Evolutionary conservation across 2,888 invertebrate genomes (phyloP).

Genomic region (Chaetoderma sp.): DNA sequence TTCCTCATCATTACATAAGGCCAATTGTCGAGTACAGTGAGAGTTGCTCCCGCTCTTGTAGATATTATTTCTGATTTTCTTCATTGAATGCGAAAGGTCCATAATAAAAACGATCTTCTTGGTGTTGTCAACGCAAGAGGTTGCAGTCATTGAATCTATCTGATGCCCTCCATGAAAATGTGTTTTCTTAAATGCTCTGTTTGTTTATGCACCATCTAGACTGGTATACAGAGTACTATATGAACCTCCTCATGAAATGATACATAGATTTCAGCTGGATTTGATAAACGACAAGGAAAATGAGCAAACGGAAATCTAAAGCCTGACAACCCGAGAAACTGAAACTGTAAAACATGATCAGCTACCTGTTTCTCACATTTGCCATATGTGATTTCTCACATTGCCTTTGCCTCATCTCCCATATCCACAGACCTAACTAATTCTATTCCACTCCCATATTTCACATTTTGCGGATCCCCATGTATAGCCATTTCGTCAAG

Average conservation of each 20-base stretch:
- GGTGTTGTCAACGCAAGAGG: not conserved
- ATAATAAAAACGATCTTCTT: slow-evolving; percentile 24
- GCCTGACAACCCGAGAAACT: slow-evolving; percentile 32
- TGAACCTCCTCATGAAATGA: slow-evolving; percentile 30
- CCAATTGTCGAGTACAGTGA: slow-evolving; percentile 5
- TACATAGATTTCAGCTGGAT: slow-evolving; percentile 28
- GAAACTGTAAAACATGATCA: too few relatives aligned
- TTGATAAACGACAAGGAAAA: slow-evolving; percentile 26
- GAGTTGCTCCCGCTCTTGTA: slow-evolving; percentile 26
- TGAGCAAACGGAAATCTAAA: slow-evolving; percentile 37
- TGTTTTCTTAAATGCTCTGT: slow-evolving; percentile 23
- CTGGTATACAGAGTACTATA: slow-evolving; percentile 24
- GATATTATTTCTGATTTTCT: slow-evolving; percentile 34
- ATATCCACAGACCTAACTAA: too few relatives aligned
- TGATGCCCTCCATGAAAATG: slow-evolving; percentile 6
- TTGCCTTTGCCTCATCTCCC: too few relatives aligned
- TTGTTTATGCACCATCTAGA: slow-evolving; percentile 36
- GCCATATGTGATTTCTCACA: too few relatives aligned
- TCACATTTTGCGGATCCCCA: too few relatives aligned
- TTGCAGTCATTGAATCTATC: not conserved
- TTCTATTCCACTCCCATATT: too few relatives aligned
- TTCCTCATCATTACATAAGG: slow-evolving; percentile 9
- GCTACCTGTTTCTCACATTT: too few relatives aligned
- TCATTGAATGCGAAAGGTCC: slow-evolving; percentile 32
- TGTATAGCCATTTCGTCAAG: too few relatives aligned